Percentiles rank a stretch among this genome's conserved stretches.
These are phyloP conservation scores for Apotomis capreana DNA, from an alignment of 2,888 invertebrate genomes.

Conservation along the genomic window DNA sequence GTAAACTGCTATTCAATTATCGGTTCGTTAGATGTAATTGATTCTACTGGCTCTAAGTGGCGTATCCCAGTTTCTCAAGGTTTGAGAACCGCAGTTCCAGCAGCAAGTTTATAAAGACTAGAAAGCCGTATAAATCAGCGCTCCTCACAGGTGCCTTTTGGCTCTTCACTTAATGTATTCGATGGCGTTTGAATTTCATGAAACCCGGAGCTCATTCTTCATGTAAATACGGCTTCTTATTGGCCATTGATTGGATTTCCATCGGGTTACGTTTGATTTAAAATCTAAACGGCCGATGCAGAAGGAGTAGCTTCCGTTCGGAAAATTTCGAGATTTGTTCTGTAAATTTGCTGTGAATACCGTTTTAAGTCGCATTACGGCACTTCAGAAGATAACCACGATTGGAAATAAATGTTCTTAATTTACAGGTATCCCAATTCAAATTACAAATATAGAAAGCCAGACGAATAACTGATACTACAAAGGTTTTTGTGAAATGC, in stretches of 20 bases:
- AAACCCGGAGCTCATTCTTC: slow-evolving; percentile 13
- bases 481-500: no score
- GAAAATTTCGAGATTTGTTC: neutral
- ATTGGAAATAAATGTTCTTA: no score
- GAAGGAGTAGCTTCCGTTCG: slow-evolving; percentile 1
- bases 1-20: no score
- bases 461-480: no score
- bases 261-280: neutral
- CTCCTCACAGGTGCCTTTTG: slow-evolving; percentile 21
- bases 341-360: neutral
- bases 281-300: slow-evolving; percentile 3
- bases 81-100: slow-evolving; percentile 1
- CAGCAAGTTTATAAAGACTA: slow-evolving; percentile 10
- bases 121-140: slow-evolving; percentile 27
- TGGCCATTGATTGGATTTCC: slow-evolving; percentile 16
- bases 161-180: slow-evolving; percentile 21
- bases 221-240: slow-evolving; percentile 27
- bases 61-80: neutral
- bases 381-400: neutral
- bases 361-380: neutral
- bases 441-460: no score
- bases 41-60: no score
- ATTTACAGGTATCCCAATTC: no score
- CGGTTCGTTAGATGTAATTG: no score
- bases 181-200: slow-evolving; percentile 25